Conservation (phyloP, 2,888 invertebrate genomes). For the Slavum lentiscoides region DNA sequence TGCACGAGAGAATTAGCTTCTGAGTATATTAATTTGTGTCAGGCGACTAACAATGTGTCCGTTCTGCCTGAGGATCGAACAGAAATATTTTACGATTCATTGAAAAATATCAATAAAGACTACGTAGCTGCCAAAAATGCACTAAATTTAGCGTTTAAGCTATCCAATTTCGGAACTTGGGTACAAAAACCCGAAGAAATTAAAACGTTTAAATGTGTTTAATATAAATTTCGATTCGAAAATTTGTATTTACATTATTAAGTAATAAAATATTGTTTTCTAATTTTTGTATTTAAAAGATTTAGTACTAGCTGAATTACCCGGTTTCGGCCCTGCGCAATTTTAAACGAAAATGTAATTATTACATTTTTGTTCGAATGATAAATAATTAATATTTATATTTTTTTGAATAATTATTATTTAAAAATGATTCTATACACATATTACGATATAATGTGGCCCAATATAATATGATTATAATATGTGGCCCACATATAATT, state of each 20-base stretch:
- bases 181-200: conserved; percentile 90
- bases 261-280: too few species aligned
- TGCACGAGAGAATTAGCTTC: conserved; percentile 77
- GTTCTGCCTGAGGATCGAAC: neutral
- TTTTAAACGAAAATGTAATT: too few species aligned
- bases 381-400: too few species aligned
- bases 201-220: conserved; percentile 72
- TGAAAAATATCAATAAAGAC: conserved; percentile 41
- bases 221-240: neutral
- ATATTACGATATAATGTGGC: too few species aligned
- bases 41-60: neutral
- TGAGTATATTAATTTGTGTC: conserved; percentile 62
- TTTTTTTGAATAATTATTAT: too few species aligned
- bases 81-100: conserved; percentile 29
- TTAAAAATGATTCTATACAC: too few species aligned
- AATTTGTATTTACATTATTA: neutral
- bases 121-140: conserved; percentile 77
- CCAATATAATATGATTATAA: too few species aligned
- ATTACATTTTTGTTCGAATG: too few species aligned
- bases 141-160: conserved; percentile 77
- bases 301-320: too few species aligned
- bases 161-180: conserved; percentile 85
- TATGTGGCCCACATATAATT: too few species aligned
- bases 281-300: too few species aligned
- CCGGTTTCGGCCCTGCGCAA: too few species aligned